phyloP scores from a whole-genome alignment of 2,113 vertebrate genomes.

The Galbula dea region DNA sequence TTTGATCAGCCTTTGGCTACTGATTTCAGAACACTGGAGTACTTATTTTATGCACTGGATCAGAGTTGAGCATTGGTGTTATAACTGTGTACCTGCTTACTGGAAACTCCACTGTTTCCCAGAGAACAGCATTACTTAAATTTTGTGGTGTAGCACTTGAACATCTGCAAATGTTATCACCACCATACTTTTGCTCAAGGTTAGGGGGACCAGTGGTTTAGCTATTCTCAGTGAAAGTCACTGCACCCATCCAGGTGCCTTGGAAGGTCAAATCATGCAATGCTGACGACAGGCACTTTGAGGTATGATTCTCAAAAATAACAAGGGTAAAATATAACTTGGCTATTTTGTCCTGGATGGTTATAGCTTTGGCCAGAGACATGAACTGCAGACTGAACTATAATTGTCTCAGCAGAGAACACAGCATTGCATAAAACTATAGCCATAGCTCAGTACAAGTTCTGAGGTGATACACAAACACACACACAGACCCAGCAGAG shows the following conservation, averaged over 20 bases:
- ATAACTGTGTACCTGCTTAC: fast-evolving
- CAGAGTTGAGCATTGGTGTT: neutral
- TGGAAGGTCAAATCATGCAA: neutral
- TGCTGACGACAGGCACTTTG: neutral
- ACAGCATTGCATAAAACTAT: neutral
- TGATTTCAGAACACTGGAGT: neutral
- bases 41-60: neutral
- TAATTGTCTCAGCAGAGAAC: neutral
- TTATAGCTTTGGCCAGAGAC: neutral
- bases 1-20: neutral
- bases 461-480: neutral
- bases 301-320: neutral
- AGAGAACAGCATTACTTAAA: neutral
- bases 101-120: neutral
- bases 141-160: neutral
- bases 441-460: neutral
- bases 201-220: neutral
- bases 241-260: neutral
- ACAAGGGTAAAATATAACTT: neutral
- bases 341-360: neutral
- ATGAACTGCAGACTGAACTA: neutral
- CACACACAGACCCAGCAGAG: neutral
- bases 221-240: neutral
- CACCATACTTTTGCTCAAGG: neutral
- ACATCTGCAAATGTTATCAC: neutral